Percentiles rank a stretch among this genome's conserved stretches.
These are phyloP conservation scores for Drosophila maculinotata DNA, from an alignment of 2,888 invertebrate species.

Conservation along the genomic window DNA sequence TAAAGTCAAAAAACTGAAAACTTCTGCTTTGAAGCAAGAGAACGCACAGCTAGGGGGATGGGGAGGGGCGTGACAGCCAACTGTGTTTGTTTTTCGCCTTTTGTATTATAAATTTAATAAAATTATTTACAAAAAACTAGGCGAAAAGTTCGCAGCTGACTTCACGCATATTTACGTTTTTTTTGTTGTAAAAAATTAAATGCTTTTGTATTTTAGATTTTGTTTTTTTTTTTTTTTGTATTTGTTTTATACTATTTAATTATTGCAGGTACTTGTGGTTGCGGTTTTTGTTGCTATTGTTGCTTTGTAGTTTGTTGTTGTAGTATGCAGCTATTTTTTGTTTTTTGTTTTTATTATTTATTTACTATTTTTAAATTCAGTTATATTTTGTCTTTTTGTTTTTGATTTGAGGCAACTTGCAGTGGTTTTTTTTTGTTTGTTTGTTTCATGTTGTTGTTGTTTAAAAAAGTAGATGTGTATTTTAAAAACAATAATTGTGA, in stretches of 20 bases:
- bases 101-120: conserved; percentile 76
- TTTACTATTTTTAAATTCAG: conserved; percentile 53
- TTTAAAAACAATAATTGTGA: conserved; percentile 23
- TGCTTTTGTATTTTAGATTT: conserved; percentile 36
- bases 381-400: conserved; percentile 27
- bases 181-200: conserved; percentile 48
- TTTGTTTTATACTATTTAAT: conserved; percentile 72
- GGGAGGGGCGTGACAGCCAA: conserved; percentile 28
- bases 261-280: conserved; percentile 85
- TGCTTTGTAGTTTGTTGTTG: conserved; percentile 70
- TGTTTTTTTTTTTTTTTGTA: conserved; percentile 50
- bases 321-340: conserved; percentile 53
- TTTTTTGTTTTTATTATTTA: conserved; percentile 40
- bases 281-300: conserved; percentile 82
- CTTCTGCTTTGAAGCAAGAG: conserved; percentile 9
- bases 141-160: conserved; percentile 29
- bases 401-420: conserved; percentile 68
- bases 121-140: conserved; percentile 76
- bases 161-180: conserved; percentile 31
- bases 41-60: conserved; percentile 24
- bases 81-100: conserved; percentile 30
- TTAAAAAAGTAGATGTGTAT: conserved; percentile 27
- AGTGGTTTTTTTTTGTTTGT: conserved; percentile 21
- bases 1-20: conserved; percentile 21
- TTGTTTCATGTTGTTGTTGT: conserved; percentile 1